Base-by-base conservation (phyloP, 2,113 vertebrate species). In the Tachycineta bicolor region DNA sequence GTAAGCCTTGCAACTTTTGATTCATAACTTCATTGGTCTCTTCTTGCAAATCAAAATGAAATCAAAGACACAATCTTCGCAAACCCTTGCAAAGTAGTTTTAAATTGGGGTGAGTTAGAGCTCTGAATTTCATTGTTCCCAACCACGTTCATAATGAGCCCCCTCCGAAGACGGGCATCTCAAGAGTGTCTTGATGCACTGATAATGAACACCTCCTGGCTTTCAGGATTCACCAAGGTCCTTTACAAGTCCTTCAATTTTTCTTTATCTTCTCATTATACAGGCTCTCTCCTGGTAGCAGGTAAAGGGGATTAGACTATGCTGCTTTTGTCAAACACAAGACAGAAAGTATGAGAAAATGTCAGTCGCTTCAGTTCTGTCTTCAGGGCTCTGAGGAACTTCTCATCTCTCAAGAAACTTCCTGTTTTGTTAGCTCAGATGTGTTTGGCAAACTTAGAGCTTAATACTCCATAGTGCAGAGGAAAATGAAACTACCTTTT, bases 311-410 rank as follows among this genome's bases (percentile, higher is more conserved):
- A 49, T 80, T 83, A 44, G 31, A 43, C 87, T 87, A 71, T 62
- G 46, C 81, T 87, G 41, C 67, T 85, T 83, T 73, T 87, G 58
- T 80, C 58, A 88, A 79, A 76, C 0, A 3, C 19, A 28, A 69
- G 82, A 79, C 67, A 88, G 58, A 95, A 43, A 44, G 25, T 60
- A 93, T 76, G 70, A 91, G 74, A 95, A 91, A 91, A 87, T 53
- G 67, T 90, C 94, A 91, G 78, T 96, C 92, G 85, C 68, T 91
- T 94, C 69, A 6, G 13, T 56, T 76, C 64, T 44, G 67, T 69
- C 49, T 85, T 84, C 43, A 43, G 53, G 34, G 46, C 59, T 90
- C 52, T 76, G 71, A 80, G 75, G 31, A 90, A 64, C 22, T 80
- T 83, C 82, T 31, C 53, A 31, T 71, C 28, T 18, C 44, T 91